These are phyloP conservation scores for Aphelenchoides besseyi DNA, from an alignment of 1,140 invertebrate species.

Conservation along the genomic window DNA sequence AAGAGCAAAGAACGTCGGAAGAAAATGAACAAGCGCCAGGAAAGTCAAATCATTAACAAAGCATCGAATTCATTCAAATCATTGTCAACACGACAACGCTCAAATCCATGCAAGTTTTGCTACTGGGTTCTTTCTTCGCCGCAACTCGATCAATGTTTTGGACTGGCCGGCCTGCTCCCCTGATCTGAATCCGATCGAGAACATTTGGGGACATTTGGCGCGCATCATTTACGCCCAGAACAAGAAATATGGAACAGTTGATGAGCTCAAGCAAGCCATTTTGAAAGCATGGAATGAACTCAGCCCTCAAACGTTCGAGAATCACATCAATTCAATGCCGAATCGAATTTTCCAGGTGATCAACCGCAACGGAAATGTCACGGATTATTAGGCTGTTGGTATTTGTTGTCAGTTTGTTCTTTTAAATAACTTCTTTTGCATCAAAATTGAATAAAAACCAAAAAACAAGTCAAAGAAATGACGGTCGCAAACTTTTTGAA, in stretches of 20 bases:
- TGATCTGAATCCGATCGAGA: constrained; percentile 52
- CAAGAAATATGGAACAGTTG: not conserved
- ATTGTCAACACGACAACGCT: constrained; percentile 29
- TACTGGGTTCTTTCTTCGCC: constrained; percentile 26
- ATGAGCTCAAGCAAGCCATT: constrained; percentile 16
- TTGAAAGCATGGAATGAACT: constrained; percentile 4
- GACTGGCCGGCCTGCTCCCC: constrained; percentile 39
- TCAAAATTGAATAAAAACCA: not conserved
- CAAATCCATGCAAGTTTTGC: constrained; percentile 12
- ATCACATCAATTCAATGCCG: constrained; percentile 3
- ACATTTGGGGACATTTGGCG: constrained; percentile 41
- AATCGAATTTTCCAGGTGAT: constrained; percentile 15
- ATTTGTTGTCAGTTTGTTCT: not conserved
- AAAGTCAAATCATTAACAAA: not conserved
- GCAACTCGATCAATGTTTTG: constrained; percentile 33
- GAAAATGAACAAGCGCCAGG: not conserved
- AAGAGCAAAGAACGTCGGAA: not conserved
- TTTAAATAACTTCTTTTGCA: not conserved
- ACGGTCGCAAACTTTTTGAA: not conserved
- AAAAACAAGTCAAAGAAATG: not conserved
- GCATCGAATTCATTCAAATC: constrained; percentile 6
- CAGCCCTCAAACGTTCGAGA: not conserved
- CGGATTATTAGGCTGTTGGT: not conserved
- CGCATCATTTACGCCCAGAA: constrained; percentile 7
- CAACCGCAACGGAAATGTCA: constrained; percentile 1